phyloP scores from a whole-genome alignment of 2,113 vertebrate genomes.

The Elachura formosa region DNA sequence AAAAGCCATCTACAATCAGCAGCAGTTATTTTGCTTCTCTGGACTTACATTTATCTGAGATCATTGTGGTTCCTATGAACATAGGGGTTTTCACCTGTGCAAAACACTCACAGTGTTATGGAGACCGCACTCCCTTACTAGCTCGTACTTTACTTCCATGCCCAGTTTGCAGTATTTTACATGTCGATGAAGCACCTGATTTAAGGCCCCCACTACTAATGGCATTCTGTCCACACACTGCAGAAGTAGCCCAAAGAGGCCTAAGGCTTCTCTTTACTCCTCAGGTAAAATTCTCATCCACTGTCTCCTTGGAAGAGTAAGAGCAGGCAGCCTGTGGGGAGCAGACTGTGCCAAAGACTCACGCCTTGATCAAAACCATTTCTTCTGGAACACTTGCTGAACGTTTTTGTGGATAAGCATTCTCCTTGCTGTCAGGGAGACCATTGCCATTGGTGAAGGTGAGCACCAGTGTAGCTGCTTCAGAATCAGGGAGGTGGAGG shows the following conservation, averaged over 20 bases:
- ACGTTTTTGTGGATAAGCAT: neutral
- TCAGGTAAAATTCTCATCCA: neutral
- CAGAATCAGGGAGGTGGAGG: neutral
- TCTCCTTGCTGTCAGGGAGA: neutral
- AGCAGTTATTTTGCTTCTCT: constrained; percentile 51
- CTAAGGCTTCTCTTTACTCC: neutral
- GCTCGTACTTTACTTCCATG: rapidly evolving
- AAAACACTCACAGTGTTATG: neutral
- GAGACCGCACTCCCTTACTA: neutral
- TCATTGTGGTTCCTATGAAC: neutral
- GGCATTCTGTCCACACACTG: neutral
- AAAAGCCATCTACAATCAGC: constrained; percentile 76
- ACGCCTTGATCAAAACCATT: neutral
- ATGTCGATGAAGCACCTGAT: neutral
- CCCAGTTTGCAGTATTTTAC: neutral
- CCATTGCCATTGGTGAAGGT: neutral
- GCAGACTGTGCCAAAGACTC: neutral
- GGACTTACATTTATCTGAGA: neutral
- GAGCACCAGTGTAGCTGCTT: neutral
- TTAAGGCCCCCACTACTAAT: neutral
- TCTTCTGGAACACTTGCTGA: neutral
- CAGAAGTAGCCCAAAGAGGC: neutral
- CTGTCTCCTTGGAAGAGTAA: neutral
- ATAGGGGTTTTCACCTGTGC: neutral
- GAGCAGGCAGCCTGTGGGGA: neutral